A percentile compares a stretch with the other conserved stretches of the same genome.
Evolutionary conservation across 2,888 invertebrate species (phyloP).

Genomic region (Schizaphis graminum): DNA sequence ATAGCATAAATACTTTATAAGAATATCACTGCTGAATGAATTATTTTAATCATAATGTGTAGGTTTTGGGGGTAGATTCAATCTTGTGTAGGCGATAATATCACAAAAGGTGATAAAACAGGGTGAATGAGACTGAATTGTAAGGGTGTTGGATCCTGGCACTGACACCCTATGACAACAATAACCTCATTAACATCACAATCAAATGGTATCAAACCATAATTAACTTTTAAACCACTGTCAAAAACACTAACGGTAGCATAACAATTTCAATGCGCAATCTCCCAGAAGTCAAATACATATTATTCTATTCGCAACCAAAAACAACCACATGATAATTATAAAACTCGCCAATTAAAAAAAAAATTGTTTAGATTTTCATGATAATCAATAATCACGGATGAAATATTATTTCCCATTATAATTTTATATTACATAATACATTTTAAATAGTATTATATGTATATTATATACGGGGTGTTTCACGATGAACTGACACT

Average conservation of each 20-base stretch:
- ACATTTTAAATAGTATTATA: not conserved
- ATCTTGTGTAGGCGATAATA: conserved; percentile 56
- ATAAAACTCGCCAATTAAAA: not conserved
- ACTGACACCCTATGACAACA: conserved; percentile 62
- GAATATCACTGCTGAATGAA: not conserved
- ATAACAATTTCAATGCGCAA: conserved; percentile 53
- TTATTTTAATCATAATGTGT: conserved; percentile 52
- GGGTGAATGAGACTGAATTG: conserved; percentile 39
- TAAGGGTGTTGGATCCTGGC: conserved; percentile 53
- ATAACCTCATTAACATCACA: conserved; percentile 64
- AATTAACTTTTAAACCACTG: conserved; percentile 64
- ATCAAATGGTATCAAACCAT: conserved; percentile 62
- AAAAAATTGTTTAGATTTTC: not conserved
- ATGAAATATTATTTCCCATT: not conserved
- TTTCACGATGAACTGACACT: too few relatives aligned
- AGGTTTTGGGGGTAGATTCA: conserved; percentile 54
- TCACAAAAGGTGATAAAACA: conserved; percentile 48
- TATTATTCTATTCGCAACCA: conserved; percentile 20
- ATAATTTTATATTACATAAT: not conserved
- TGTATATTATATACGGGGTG: too few relatives aligned
- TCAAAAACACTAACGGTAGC: conserved; percentile 57
- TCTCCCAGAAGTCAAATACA: conserved; percentile 39
- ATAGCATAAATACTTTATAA: not conserved
- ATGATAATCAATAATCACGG: not conserved
- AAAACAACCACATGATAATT: not conserved